Base-by-base conservation (phyloP, 2,888 invertebrate genomes). In the Tricholauxania praeusta region DNA sequence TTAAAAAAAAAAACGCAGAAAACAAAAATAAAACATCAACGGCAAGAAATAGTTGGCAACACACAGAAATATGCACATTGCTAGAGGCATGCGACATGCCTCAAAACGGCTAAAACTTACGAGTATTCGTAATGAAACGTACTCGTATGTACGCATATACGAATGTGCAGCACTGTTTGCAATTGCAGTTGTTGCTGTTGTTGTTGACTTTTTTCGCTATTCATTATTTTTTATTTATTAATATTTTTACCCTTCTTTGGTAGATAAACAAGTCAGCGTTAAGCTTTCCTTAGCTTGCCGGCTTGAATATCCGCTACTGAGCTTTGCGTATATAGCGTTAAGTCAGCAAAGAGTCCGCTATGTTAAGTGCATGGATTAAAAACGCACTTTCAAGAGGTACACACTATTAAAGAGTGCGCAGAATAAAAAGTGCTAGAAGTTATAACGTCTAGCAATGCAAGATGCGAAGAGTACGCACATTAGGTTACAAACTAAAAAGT, bases 231-330 rank as follows among this genome's bases (percentile, higher is more conserved):
- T 15, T 64, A 32, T 67, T 39, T 4, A 3, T 67, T 67, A 17
- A 39, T 39, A 39, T 39, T 55, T n/a, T 12, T 47, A 39, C 55
- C 64, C 62, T 49, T 49, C 39, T 67, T 47, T 47, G 17, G 14
- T 55, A 19, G 57, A 67, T 39, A 55, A 19, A 67, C 39, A 67
- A 39, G 48, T 63, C 39, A 39, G 39, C 51, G 53, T 7, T 17
- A 65, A 51, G 47, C 67, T 67, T 47, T 67, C 55, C 55, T 47
- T 47, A 65, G 52, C 55, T n/a, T 17, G 47, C 8, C 39, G 47
- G 55, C 47, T 53, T 19, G 39, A n/a, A 48, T 39, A 63, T 17
- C 48, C 48, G 63, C 39, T 39, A 63, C 57, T 19, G 57, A 57
- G 57, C 19, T 57, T 57, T 17, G 57, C 19, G 12, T 17, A 14